A percentile compares a stretch with the other conserved stretches of the same genome.
These are phyloP conservation scores for Phocoena phocoena DNA, from an alignment of 2,113 vertebrate species.

Conservation along the genomic window DNA sequence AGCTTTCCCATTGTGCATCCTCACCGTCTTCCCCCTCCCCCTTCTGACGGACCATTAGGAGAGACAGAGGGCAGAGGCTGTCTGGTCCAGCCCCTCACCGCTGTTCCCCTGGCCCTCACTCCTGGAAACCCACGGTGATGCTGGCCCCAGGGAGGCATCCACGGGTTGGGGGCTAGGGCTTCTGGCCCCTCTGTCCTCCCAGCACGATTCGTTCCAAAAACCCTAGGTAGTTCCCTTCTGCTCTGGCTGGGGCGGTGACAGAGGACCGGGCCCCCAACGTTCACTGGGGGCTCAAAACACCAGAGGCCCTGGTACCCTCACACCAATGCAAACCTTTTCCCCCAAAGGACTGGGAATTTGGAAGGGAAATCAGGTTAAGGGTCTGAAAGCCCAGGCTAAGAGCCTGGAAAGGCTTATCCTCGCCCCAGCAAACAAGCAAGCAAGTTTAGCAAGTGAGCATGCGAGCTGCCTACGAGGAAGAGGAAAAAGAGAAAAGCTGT, in stretches of 20 bases:
- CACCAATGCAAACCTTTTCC: not conserved
- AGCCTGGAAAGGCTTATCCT: not conserved
- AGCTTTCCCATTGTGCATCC: not conserved
- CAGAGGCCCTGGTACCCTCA: not conserved
- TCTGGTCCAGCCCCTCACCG: not conserved
- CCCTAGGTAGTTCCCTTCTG: not conserved
- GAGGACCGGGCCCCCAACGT: not conserved
- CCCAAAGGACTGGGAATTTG: not conserved
- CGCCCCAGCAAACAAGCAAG: not conserved
- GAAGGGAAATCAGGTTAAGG: not conserved
- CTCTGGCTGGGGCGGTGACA: not conserved
- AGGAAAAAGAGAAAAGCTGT: not conserved
- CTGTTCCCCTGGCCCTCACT: fast-evolving
- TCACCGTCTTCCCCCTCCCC: too few species aligned
- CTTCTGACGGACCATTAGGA: not conserved
- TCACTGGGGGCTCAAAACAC: not conserved
- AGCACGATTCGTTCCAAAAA: not conserved
- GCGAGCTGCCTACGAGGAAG: not conserved
- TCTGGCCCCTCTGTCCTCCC: not conserved
- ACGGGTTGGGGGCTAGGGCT: not conserved
- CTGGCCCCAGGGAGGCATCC: too few species aligned
- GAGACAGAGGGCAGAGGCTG: not conserved
- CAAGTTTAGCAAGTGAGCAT: not conserved
- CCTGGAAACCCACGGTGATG: fast-evolving
- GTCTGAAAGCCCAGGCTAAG: not conserved